Evolutionary conservation across 2,797 vertebrate genomes (phyloP).

Genomic region (Characodon lateralis): DNA sequence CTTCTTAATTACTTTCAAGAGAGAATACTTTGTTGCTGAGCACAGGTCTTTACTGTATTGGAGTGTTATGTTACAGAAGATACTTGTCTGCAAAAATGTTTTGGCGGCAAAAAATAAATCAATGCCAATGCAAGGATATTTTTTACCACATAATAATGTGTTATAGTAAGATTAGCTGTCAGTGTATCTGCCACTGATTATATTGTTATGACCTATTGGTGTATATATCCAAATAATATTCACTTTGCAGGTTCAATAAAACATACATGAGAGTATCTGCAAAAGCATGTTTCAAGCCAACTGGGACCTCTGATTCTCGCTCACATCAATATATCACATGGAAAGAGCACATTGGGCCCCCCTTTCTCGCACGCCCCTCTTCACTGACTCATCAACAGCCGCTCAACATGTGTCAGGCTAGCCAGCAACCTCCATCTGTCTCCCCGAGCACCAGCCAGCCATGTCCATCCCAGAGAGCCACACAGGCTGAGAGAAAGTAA

Average conservation of each 20-base stretch:
- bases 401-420: conserved; percentile 80
- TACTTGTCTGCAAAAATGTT: neutral
- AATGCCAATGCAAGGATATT: neutral
- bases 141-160: neutral
- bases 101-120: neutral
- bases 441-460: conserved; percentile 76
- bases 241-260: conserved; percentile 22
- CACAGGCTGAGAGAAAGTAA: conserved; percentile 75
- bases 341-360: conserved; percentile 63
- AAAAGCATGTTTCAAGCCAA: conserved; percentile 31
- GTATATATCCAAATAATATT: conserved; percentile 15
- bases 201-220: neutral
- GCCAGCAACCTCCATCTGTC: conserved; percentile 79
- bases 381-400: conserved; percentile 81
- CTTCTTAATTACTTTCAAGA: neutral
- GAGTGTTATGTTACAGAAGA: neutral
- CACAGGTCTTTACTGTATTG: neutral
- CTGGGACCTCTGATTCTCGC: conserved; percentile 41
- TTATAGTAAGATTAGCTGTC: neutral
- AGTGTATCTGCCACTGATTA: neutral
- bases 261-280: neutral
- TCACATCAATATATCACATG: conserved; percentile 75
- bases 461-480: conserved; percentile 70
- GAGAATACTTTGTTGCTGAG: neutral
- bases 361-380: conserved; percentile 53